Base-by-base conservation (phyloP, 1,140 invertebrate species). In the Macrotrachela quadricornifera region DNA sequence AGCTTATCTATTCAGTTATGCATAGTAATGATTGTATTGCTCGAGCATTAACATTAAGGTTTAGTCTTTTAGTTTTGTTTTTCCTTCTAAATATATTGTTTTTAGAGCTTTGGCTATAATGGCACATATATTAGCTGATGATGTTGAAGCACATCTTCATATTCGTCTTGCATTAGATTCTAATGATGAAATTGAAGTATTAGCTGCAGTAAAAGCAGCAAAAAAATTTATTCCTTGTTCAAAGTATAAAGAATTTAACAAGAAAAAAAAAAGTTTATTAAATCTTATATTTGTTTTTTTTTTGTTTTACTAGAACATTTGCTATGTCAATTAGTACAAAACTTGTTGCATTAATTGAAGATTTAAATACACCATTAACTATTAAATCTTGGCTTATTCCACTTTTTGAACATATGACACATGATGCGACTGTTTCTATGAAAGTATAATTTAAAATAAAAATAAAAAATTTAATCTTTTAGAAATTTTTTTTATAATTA, bases 21-120 rank as follows among this genome's bases (percentile, higher is more conserved):
- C 85, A 95, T 67, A 88, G 86, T 6, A 96, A 96, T 71, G 88
- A 96, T 73, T 86, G 87, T 0, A 63, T 94, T 38, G 88, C 88
- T 0, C 75, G 88, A 62, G 84, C 86, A 1, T 70, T 95, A 0
- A 87, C 86, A 0, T 65, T 96, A 15, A 75, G 83, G 70, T 71
- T 59, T 50, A 49, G 40, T 38, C 4, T 37, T 42, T 46, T 57
- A 59, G 16, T 51, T 4, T 30, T 8, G 21, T 30, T 30, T 4
- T 30, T 30, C n/a, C n/a, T n/a, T n/a, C n/a, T n/a, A n/a, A n/a
- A n/a, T n/a, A n/a, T n/a, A n/a, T n/a, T 30, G 2, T 30, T 4
- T 30, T 2, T 30, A 71, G 70, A 59, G 88, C 85, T 0, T 72
- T 95, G 36, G 88, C 86, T 1, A 85, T 83, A 54, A 80, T 94